These are phyloP conservation scores for Mechanitis mazaeus DNA, from an alignment of 2,888 invertebrate species.

Conservation along the genomic window DNA sequence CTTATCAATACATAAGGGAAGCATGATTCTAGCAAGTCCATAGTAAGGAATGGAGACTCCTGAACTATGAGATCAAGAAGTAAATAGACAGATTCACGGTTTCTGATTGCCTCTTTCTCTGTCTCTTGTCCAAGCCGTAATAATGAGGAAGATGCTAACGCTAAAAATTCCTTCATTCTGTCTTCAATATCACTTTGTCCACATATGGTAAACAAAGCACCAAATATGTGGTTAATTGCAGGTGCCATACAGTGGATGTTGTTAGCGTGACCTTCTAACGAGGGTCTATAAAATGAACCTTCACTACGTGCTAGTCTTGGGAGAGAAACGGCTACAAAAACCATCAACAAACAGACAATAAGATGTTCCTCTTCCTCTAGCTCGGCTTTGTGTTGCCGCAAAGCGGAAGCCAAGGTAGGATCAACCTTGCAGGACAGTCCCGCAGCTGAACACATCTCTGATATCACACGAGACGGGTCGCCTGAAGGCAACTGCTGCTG, in stretches of 20 bases:
- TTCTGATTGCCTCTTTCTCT: conserved; percentile 94
- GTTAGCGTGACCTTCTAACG: conserved; percentile 96
- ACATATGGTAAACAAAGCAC: conserved; percentile 96
- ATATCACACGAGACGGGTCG: conserved; percentile 92
- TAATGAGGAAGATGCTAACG: conserved; percentile 95
- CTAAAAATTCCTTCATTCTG: conserved; percentile 96
- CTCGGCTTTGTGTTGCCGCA: conserved; percentile 92
- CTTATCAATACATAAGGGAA: conserved; percentile 98
- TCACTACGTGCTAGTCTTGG: conserved; percentile 95
- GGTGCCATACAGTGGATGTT: conserved; percentile 99
- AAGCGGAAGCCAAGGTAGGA: conserved; percentile 92
- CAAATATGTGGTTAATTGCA: conserved; percentile 96
- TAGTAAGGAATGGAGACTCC: conserved; percentile 98
- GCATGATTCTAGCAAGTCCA: conserved; percentile 98
- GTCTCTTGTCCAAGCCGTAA: conserved; percentile 96
- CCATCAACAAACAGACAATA: conserved; percentile 96
- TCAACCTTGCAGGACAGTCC: conserved; percentile 96
- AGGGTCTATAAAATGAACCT: conserved; percentile 90
- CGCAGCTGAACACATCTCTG: conserved; percentile 98
- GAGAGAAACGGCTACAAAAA: conserved; percentile 98
- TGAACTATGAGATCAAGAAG: conserved; percentile 98
- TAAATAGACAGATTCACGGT: conserved; percentile 97
- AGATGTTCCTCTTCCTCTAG: conserved; percentile 94
- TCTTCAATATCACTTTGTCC: conserved; percentile 97
- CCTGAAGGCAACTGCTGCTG: conserved; percentile 93